Evolutionary conservation across 2,888 invertebrate genomes (phyloP).

Genomic region (Athalia circularis): DNA sequence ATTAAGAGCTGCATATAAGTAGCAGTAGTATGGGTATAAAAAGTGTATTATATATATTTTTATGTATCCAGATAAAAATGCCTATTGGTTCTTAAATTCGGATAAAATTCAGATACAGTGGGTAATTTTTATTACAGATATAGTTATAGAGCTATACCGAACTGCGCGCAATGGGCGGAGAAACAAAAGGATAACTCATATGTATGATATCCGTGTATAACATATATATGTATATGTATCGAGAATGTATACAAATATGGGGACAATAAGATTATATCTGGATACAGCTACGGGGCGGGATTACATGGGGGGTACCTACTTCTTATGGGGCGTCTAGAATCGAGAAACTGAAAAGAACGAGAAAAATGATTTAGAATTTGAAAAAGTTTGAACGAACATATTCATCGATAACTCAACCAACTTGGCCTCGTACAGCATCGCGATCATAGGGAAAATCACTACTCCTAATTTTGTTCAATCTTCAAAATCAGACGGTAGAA

Average conservation of each 20-base stretch:
- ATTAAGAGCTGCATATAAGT: slow-evolving; percentile 22
- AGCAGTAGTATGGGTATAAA: too few species aligned
- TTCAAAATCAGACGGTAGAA: not conserved
- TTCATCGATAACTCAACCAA: slow-evolving; percentile 25
- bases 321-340: slow-evolving; percentile 69
- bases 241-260: slow-evolving; percentile 48
- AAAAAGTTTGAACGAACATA: not conserved
- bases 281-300: slow-evolving; percentile 53
- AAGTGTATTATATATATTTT: too few species aligned
- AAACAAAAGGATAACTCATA: too few species aligned
- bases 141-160: too few species aligned
- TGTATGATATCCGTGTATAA: not conserved
- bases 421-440: not conserved
- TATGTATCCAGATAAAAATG: slow-evolving; percentile 40
- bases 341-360: slow-evolving; percentile 69
- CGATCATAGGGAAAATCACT: not conserved
- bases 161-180: too few species aligned
- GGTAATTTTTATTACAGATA: not conserved
- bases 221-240: not conserved
- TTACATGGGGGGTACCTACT: slow-evolving; percentile 62
- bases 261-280: slow-evolving; percentile 53
- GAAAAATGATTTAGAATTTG: slow-evolving; percentile 39
- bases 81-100: slow-evolving; percentile 46
- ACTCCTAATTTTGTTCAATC: not conserved
- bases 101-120: slow-evolving; percentile 24